A percentile compares a stretch with the other conserved stretches of the same genome.
These are phyloP conservation scores for Trematomus loennbergii DNA, from an alignment of 2,113 vertebrate species.

Conservation along the genomic window DNA sequence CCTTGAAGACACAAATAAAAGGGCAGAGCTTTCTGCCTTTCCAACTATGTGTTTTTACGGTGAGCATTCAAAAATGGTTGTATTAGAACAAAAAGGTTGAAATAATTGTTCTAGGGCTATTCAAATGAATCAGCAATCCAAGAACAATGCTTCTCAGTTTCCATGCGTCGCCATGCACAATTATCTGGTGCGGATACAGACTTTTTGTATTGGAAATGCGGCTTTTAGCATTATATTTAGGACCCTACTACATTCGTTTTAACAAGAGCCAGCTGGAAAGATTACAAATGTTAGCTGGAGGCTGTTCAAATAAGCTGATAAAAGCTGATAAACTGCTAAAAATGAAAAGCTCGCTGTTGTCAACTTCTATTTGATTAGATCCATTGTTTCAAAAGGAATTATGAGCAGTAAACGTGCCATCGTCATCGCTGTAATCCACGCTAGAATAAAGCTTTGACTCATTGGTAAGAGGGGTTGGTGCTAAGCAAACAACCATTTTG, in stretches of 20 bases:
- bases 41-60: neutral
- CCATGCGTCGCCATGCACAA: neutral
- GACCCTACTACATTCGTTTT: neutral
- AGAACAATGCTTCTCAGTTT: neutral
- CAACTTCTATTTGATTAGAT: neutral
- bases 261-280: neutral
- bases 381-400: neutral
- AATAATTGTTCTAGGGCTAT: neutral
- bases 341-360: neutral
- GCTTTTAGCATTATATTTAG: neutral
- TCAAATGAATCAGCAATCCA: neutral
- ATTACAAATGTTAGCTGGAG: neutral
- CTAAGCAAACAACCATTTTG: neutral
- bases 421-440: neutral
- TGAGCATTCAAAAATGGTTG: too few species aligned
- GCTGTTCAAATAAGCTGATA: neutral
- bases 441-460: neutral
- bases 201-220: too few species aligned
- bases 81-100: neutral
- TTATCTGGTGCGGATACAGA: neutral
- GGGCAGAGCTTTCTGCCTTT: neutral
- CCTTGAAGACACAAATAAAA: too few species aligned
- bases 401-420: neutral
- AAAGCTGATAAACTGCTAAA: constrained; percentile 5
- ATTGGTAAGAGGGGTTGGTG: neutral